A percentile compares a stretch with the other conserved stretches of the same genome.
Conservation (phyloP, 2,888 invertebrate genomes). For the Lymantria dispar region DNA sequence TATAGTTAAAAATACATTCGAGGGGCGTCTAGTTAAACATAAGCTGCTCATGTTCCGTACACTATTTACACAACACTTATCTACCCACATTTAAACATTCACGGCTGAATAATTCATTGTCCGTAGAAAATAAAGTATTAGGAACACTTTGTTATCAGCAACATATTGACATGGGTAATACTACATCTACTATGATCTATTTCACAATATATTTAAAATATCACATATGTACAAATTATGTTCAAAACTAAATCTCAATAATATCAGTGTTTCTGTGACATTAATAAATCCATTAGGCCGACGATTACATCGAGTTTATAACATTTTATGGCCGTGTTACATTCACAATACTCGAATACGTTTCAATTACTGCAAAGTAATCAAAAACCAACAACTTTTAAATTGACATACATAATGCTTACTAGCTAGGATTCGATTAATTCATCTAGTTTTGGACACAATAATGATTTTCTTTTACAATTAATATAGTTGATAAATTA, state of each 20-base stretch:
- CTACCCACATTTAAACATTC: slow-evolving; percentile 38
- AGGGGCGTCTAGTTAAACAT: slow-evolving; percentile 34
- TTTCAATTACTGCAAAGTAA: slow-evolving; percentile 3
- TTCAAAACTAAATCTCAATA: slow-evolving; percentile 64
- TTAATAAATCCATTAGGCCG: slow-evolving; percentile 42
- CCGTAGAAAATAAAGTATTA: slow-evolving; percentile 39
- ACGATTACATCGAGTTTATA: slow-evolving; percentile 18
- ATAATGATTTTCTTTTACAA: background rate
- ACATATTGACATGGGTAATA: slow-evolving; percentile 55
- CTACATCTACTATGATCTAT: slow-evolving; percentile 69
- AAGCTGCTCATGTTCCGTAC: slow-evolving; percentile 41
- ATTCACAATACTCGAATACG: slow-evolving; percentile 9
- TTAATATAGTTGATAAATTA: background rate
- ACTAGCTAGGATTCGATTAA: background rate
- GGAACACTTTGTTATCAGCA: slow-evolving; percentile 50
- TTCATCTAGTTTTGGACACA: background rate
- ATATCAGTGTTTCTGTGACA: slow-evolving; percentile 61
- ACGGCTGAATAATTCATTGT: slow-evolving; percentile 40
- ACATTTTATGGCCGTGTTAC: slow-evolving; percentile 10
- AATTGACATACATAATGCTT: slow-evolving; percentile 1
- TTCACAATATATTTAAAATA: slow-evolving; percentile 78
- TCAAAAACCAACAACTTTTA: slow-evolving; percentile 30
- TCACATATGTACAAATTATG: slow-evolving; percentile 80
- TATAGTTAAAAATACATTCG: slow-evolving; percentile 27
- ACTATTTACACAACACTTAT: slow-evolving; percentile 51